Base-by-base conservation (phyloP, 2,888 invertebrate genomes). In the Sinopyrophorus schimmeli region DNA sequence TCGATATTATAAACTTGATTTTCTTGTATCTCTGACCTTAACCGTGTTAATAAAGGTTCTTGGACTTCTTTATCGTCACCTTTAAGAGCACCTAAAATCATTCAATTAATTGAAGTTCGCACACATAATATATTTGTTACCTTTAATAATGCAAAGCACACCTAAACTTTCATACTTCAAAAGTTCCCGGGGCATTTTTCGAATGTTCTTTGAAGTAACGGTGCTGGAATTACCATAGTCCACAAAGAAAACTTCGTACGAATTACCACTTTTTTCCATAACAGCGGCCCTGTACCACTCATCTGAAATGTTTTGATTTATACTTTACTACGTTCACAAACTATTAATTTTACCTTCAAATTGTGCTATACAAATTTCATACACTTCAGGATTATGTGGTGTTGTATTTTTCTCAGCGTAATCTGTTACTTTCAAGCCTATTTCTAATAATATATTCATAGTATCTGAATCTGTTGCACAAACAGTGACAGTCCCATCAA, bases 141-240 rank as follows among this genome's bases (percentile, higher is more conserved):
- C 64, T n/a, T 52, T 14, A 23, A 67, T 47, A 7, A 23, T 41
- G 15, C 66, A 63, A 9, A 38, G 38, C 6, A 59, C 55, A 12
- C 61, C 63, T 14, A 65, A 31, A 23, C 64, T 51, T n/a, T 63
- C 62, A 32, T 61, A 50, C 1, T 50, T 37, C 10, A 52, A 56
- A 18, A 63, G 53, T 18, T 64, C 47, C 15, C 31, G 31, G 2
- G 65, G 60, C 5, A 69, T 58, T 42, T 55, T 62, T 34, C 69
- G 55, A 16, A 70, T 53, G 23, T 65, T 38, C 5, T 46, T 35
- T 1, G 47, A 49, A 5, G 53, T 43, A 1, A 63, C 47, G 0
- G 9, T 43, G 11, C 50, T 55, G 7, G 51, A 23, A 39, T 64
- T 67, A 3, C 71, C 71, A 54, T 61, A 70, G 60, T 71, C 71